Base-by-base conservation (phyloP, 2,113 vertebrate genomes). In the Lycocorax pyrrhopterus region DNA sequence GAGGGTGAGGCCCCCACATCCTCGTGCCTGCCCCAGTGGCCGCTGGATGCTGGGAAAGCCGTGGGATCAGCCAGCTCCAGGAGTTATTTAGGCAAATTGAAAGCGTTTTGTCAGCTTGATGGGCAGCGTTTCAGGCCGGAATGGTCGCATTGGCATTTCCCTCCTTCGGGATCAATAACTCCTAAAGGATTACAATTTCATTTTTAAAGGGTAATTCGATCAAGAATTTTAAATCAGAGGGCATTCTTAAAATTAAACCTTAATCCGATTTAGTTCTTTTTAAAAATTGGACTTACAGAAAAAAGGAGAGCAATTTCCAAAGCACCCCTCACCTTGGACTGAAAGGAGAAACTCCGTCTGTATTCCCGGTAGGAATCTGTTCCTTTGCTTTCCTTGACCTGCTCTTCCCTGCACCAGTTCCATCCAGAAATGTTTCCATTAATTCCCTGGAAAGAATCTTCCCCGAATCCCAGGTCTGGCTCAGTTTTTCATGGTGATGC, bases 201-300 rank as follows among this genome's bases (percentile, higher is more conserved):
- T 96, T 97, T 90, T 91, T 84, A 96, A 97, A 97, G 95, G 96
- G 84, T 93, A 95, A 96, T 97, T 97, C 82, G 92, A 96, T 97
- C 89, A 94, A 87, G 94, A 76, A 63, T 94, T 92, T 89, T 79
- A 88, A 96, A 97, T 96, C 69, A 53, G 58, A 73, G 62, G 85
- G 35, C 91, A 87, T 75, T 96, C 88, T 95, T 79, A 87, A 95
- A 95, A 96, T 95, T 91, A 91, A 95, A 84, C 56, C 93, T 92
- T 96, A 96, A 96, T 92, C 63, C 37, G 30, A 92, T 96, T 93
- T 94, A 53, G 74, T 82, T 73, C 3, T 91, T 92, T 73, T 75
- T 68, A 12, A 3, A 78, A 91, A 80, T 79, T 35, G 29, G 62
- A 37, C 87, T 91, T 64, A 44, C 26, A 27, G 78, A 41, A 67